phyloP scores from a whole-genome alignment of 2,797 vertebrate species.

The Chloroceryle amazona region DNA sequence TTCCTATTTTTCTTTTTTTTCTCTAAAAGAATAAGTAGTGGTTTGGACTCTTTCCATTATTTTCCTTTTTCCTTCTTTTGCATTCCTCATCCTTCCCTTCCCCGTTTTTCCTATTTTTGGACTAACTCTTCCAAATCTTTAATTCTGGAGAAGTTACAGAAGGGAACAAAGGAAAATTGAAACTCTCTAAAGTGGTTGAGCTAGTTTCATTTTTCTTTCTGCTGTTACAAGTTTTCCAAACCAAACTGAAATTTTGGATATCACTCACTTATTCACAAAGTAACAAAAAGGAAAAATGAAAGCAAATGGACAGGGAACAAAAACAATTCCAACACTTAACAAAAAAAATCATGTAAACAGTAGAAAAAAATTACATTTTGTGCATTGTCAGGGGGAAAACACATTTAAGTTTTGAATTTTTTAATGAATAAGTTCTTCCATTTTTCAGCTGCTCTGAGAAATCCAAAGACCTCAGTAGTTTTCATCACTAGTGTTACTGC shows the following conservation, averaged over 20 bases:
- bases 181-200: constrained; percentile 51
- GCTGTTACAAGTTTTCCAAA: constrained; percentile 30
- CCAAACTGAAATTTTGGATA: constrained; percentile 56
- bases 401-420: neutral
- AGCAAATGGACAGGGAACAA: neutral
- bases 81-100: neutral
- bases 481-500: constrained; percentile 34
- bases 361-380: neutral
- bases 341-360: constrained; percentile 1
- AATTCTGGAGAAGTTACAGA: constrained; percentile 43
- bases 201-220: constrained; percentile 58
- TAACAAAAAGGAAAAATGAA: constrained; percentile 14
- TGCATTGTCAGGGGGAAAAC: neutral
- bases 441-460: constrained; percentile 37
- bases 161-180: constrained; percentile 36
- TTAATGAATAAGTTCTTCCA: constrained; percentile 9
- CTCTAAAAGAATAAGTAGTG: neutral
- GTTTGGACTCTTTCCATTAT: neutral
- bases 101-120: neutral
- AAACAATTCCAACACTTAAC: neutral
- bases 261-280: constrained; percentile 17
- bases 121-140: neutral
- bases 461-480: constrained; percentile 12
- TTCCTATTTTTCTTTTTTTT: neutral
- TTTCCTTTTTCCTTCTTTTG: neutral